These are phyloP conservation scores for Hypercompe scribonia DNA, from an alignment of 2,888 invertebrate species.

Conservation along the genomic window DNA sequence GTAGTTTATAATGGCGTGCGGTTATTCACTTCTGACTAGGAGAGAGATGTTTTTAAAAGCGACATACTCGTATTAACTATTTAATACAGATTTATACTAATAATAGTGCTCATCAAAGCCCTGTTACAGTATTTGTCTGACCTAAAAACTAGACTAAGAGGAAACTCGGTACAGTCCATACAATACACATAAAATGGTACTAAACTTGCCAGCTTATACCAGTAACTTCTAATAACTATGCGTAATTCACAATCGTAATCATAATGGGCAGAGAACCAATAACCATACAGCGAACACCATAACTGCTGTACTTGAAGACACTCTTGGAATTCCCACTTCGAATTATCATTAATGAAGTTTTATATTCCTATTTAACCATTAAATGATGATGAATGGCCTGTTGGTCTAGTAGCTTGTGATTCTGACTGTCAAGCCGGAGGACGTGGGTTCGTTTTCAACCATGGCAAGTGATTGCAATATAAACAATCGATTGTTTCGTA, in stretches of 20 bases:
- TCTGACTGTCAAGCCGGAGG: no score
- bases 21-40: no score
- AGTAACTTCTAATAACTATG: background rate
- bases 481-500: no score
- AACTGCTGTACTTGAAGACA: background rate
- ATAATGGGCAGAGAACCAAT: background rate
- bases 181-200: background rate
- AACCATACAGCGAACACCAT: background rate
- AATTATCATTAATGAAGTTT: background rate
- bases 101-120: background rate
- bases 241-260: background rate
- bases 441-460: no score
- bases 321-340: background rate
- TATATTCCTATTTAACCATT: background rate
- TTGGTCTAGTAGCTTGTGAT: no score
- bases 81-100: no score
- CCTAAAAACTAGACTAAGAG: background rate
- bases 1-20: no score
- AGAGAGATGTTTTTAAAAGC: no score
- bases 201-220: background rate
- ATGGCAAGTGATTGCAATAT: no score
- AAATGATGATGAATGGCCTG: no score
- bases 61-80: no score
- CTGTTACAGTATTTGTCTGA: background rate
- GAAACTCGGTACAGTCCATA: background rate